Percentiles rank a stretch among this genome's conserved stretches.
These are phyloP conservation scores for Phymatocera aterrima DNA, from an alignment of 2,888 invertebrate species.

Conservation along the genomic window DNA sequence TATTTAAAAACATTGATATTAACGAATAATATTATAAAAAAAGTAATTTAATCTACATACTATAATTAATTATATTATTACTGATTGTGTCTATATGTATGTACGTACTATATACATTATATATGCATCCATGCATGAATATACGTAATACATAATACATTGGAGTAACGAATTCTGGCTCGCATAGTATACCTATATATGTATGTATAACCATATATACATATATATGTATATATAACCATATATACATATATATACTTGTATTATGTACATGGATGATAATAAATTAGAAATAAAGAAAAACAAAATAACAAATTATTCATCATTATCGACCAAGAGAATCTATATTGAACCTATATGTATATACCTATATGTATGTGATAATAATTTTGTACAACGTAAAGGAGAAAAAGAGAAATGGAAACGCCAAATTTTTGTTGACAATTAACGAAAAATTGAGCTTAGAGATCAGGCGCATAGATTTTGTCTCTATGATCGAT, in stretches of 20 bases:
- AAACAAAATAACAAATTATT: no score
- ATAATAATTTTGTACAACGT: not conserved
- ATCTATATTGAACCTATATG: no score
- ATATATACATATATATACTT: no score
- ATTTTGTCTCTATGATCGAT: slow-evolving; percentile 3
- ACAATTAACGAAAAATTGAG: no score
- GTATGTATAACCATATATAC: no score
- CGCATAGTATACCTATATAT: not conserved
- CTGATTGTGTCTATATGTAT: slow-evolving; percentile 22
- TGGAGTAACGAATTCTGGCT: not conserved
- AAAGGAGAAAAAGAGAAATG: no score
- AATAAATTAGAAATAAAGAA: no score
- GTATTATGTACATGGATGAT: not conserved
- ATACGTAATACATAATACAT: not conserved
- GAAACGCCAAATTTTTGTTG: no score
- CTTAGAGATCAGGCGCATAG: not conserved
- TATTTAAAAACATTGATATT: not conserved
- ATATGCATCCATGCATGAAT: no score
- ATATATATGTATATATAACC: no score
- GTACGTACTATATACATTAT: not conserved
- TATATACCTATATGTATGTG: not conserved
- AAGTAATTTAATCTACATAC: not conserved
- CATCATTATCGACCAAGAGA: no score
- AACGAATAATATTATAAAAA: not conserved
- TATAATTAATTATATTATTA: not conserved